Percentiles rank a stretch among this genome's conserved stretches.
phyloP scores from a whole-genome alignment of 2,113 vertebrate genomes.

The Chloebia gouldiae region DNA sequence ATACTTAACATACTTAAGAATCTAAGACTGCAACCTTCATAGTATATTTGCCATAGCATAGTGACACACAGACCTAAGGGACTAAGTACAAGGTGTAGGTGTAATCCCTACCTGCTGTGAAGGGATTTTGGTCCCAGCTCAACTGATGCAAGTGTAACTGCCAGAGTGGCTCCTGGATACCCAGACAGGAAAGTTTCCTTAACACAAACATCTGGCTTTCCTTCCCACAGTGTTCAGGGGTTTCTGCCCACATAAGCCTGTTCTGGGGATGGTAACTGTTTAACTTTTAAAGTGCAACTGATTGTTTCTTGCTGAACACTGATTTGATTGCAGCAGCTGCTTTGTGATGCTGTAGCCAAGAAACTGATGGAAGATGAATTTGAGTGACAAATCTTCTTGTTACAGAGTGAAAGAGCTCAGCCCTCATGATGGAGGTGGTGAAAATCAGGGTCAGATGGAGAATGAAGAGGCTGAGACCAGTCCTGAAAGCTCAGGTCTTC shows the following conservation, averaged over 20 bases:
- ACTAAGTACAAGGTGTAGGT: not conserved
- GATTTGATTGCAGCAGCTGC: conserved; percentile 35
- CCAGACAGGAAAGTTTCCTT: not conserved
- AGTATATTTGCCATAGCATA: not conserved
- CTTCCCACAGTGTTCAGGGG: not conserved
- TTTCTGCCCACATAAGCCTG: not conserved
- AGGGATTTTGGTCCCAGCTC: not conserved
- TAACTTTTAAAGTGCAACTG: not conserved
- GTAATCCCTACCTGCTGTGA: not conserved
- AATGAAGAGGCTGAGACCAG: conserved; percentile 51
- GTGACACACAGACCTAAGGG: not conserved
- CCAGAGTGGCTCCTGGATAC: not conserved
- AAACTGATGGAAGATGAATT: not conserved
- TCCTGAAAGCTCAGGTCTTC: not conserved
- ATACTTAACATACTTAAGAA: not conserved
- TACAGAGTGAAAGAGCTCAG: conserved; percentile 81
- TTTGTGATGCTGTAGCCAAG: not conserved
- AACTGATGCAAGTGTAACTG: not conserved
- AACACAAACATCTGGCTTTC: not conserved
- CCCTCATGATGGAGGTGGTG: conserved; percentile 59
- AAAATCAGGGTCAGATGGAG: conserved; percentile 74
- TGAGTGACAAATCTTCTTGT: not conserved
- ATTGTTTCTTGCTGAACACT: not conserved
- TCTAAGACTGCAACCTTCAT: not conserved
- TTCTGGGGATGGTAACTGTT: not conserved